These are phyloP conservation scores for Montipora capricornis DNA, from an alignment of 64 coral and sea anemone species.

Conservation along the genomic window DNA sequence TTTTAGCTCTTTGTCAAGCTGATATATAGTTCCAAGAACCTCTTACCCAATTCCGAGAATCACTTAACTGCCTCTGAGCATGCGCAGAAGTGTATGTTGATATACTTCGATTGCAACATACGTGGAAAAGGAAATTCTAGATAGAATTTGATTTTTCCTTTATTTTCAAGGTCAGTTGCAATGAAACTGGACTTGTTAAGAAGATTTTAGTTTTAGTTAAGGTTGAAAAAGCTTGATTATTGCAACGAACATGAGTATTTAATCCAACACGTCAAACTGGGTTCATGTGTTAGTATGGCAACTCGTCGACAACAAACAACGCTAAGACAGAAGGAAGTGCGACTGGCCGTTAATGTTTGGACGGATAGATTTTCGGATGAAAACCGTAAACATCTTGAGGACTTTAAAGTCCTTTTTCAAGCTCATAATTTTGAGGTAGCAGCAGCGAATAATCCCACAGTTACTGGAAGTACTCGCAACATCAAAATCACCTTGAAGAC, in stretches of 20 bases:
- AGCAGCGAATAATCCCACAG: background rate
- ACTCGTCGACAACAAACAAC: conserved; percentile 21
- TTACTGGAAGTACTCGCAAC: background rate
- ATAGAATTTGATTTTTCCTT: background rate
- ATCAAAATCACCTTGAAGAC: conserved; percentile 28
- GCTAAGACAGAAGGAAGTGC: background rate
- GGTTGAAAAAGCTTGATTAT: background rate
- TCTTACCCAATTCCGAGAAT: background rate
- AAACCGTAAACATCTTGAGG: background rate
- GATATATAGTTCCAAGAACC: background rate
- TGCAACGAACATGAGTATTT: no score
- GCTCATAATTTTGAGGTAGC: background rate
- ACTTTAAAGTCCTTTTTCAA: background rate
- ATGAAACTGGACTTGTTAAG: background rate
- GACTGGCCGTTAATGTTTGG: background rate
- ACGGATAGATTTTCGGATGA: background rate
- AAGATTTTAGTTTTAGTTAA: background rate
- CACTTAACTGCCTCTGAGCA: background rate
- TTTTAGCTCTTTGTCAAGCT: background rate
- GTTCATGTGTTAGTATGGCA: conserved; percentile 37
- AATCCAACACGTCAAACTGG: background rate
- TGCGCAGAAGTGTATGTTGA: background rate
- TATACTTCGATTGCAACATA: conserved; percentile 30
- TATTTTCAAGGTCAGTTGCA: background rate
- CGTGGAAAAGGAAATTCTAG: background rate